Evolutionary conservation across 2,797 vertebrate genomes (phyloP).

Genomic region (Cichlasoma orientale): DNA sequence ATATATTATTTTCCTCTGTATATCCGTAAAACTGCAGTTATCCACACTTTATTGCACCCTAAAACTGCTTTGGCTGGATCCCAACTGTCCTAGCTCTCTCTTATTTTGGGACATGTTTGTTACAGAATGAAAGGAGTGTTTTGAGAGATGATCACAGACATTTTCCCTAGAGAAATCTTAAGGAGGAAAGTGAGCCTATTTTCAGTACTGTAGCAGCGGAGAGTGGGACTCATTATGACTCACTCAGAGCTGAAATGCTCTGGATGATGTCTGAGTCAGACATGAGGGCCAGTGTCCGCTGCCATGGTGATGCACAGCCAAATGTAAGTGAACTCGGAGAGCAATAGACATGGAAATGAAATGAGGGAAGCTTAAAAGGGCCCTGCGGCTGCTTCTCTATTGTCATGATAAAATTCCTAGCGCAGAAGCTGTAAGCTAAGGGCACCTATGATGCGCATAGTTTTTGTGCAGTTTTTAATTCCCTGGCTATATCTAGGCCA

Average conservation of each 20-base stretch:
- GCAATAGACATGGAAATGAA: conserved; percentile 63
- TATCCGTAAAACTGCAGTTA: conserved; percentile 15
- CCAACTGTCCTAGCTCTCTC: conserved; percentile 34
- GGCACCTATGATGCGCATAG: conserved; percentile 26
- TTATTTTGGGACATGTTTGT: conserved; percentile 57
- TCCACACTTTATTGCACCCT: conserved; percentile 13
- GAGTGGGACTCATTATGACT: conserved; percentile 69
- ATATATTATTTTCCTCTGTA: neutral
- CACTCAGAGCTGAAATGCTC: conserved; percentile 63
- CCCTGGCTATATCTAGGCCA: neutral
- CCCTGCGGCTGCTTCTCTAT: conserved; percentile 47
- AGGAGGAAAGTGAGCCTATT: conserved; percentile 65
- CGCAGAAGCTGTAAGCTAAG: conserved; percentile 29
- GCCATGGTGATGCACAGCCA: conserved; percentile 68
- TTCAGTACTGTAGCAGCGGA: conserved; percentile 49
- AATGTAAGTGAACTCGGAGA: conserved; percentile 64
- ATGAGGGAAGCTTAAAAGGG: conserved; percentile 58
- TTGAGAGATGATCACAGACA: conserved; percentile 63
- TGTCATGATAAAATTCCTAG: conserved; percentile 55
- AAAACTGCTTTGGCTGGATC: conserved; percentile 7
- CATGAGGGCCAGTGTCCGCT: conserved; percentile 64
- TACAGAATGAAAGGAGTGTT: conserved; percentile 56
- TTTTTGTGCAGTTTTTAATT: conserved; percentile 19
- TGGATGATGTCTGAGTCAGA: conserved; percentile 67
- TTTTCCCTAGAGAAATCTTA: conserved; percentile 61